A percentile compares a stretch with the other conserved stretches of the same genome.
phyloP scores from a whole-genome alignment of 2,797 vertebrate genomes.

The Molossus alvarezi region DNA sequence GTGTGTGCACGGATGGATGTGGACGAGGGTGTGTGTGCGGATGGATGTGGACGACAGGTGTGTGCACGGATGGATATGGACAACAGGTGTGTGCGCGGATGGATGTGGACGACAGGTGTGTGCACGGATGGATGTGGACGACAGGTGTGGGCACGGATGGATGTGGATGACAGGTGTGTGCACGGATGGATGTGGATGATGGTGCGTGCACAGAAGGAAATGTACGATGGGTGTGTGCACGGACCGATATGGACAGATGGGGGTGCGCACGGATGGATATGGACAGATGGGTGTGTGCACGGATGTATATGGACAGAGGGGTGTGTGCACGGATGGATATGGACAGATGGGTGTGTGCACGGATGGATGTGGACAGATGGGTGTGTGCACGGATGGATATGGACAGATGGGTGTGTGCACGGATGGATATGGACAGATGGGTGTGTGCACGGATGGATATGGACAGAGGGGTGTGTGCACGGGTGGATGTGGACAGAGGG shows the following conservation, averaged over 20 bases:
- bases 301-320: too few species aligned
- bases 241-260: rapidly evolving
- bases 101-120: rapidly evolving
- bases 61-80: too few species aligned
- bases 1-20: rapidly evolving
- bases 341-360: background rate
- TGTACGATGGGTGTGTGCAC: too few species aligned
- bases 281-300: background rate
- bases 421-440: rapidly evolving
- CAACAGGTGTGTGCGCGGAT: background rate
- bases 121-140: too few species aligned
- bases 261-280: rapidly evolving
- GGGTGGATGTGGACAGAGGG: background rate
- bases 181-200: rapidly evolving
- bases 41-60: rapidly evolving
- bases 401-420: rapidly evolving
- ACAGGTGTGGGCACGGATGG: rapidly evolving
- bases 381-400: rapidly evolving
- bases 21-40: too few species aligned
- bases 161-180: rapidly evolving
- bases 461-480: too few species aligned
- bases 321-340: background rate
- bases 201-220: rapidly evolving
- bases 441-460: rapidly evolving
- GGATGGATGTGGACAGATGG: rapidly evolving